These are phyloP conservation scores for Ahaetulla prasina DNA, from an alignment of 2,113 vertebrate species.

Conservation along the genomic window DNA sequence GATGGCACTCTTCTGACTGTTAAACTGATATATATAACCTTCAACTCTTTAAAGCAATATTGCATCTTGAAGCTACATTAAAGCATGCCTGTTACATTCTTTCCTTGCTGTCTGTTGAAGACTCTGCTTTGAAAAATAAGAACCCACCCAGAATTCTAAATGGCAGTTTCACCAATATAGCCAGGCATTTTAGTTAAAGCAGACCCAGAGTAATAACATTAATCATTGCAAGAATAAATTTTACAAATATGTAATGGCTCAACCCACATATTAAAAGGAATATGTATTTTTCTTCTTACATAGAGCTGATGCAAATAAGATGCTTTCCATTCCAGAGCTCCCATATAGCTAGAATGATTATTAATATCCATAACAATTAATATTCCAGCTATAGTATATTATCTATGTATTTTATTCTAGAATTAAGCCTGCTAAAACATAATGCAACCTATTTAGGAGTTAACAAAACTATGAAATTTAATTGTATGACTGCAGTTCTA, in stretches of 20 bases:
- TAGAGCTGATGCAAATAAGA: background rate
- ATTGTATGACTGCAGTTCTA: background rate
- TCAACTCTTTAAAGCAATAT: background rate
- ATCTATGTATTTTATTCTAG: background rate
- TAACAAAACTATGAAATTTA: background rate
- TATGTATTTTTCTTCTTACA: background rate
- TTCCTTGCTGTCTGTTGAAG: background rate
- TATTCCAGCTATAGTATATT: background rate
- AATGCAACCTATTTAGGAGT: background rate
- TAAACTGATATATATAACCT: background rate
- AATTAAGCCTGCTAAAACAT: background rate
- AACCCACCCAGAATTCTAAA: background rate
- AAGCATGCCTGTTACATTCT: background rate
- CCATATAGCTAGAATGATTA: background rate
- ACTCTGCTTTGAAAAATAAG: background rate
- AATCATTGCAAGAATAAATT: background rate
- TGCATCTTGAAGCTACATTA: background rate
- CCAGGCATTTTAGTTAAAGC: background rate
- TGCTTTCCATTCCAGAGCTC: background rate
- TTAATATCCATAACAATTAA: background rate
- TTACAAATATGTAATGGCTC: background rate
- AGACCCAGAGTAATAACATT: constrained; percentile 1
- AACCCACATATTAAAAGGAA: constrained; percentile 11
- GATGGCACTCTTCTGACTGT: background rate
- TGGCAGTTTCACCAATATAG: background rate